A percentile compares a stretch with the other conserved stretches of the same genome.
Conservation (phyloP, 2,888 invertebrate species). For the Rhingia rostrata region DNA sequence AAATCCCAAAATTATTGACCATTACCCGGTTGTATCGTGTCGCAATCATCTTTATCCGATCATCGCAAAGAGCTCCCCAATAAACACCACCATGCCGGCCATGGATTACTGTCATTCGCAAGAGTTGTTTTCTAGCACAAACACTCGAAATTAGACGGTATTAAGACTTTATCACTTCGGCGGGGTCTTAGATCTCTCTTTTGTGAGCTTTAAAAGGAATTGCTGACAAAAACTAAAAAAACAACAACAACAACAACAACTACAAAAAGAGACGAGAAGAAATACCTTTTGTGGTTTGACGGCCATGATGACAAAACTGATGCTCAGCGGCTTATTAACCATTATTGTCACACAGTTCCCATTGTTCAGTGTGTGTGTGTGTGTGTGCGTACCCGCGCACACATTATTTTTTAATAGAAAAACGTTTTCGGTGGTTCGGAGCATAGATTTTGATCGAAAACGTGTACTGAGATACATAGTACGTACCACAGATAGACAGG, state of each 20-base stretch:
- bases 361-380: conserved; percentile 35
- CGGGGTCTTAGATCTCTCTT: conserved; percentile 45
- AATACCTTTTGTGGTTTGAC: conserved; percentile 55
- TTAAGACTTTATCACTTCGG: conserved; percentile 58
- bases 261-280: background rate
- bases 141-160: conserved; percentile 64
- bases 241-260: no score
- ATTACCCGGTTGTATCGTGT: conserved; percentile 66
- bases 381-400: background rate
- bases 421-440: conserved; percentile 26
- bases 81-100: background rate
- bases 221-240: conserved; percentile 8
- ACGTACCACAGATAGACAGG: background rate
- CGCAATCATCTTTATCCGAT: conserved; percentile 73
- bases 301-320: conserved; percentile 28
- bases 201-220: conserved; percentile 34
- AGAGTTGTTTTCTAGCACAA: conserved; percentile 72
- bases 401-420: conserved; percentile 36
- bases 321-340: conserved; percentile 70
- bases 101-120: conserved; percentile 68
- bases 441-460: conserved; percentile 53
- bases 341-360: conserved; percentile 71
- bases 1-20: conserved; percentile 70
- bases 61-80: conserved; percentile 28
- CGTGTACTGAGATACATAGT: conserved; percentile 29